Evolutionary conservation across 2,113 vertebrate species (phyloP), one percentile per base, ranked within the genome.

Genomic region (Lanius ludovicianus): DNA sequence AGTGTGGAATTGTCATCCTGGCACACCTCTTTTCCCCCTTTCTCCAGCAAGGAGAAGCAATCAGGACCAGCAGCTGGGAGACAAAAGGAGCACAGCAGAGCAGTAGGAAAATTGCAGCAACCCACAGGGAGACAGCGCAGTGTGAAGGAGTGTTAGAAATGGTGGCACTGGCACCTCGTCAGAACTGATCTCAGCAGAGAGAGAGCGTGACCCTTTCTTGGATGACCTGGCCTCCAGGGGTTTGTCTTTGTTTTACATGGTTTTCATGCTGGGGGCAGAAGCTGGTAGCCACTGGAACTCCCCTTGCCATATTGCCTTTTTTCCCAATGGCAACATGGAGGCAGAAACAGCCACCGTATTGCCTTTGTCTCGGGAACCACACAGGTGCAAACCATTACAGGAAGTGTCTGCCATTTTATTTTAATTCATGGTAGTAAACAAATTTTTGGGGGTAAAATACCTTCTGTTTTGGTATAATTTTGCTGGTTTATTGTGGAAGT

Each of bases 91-190:
- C 30, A 4, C 35, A 50, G 20, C 12, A 30, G 31, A 62, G 21
- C 5, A 31, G 9, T 10, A 60, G 31, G 15, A 42, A 70, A 83
- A 60, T 13, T 30, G 10, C 25, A 35, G 20, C 0, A 1, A 24
- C 12, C 15, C 0, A 0, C 35, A 50, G 46, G 65, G 31, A 59
- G 24, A n/a, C 7, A 9, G 9, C 19, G 4, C 5, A 8, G 31
- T 10, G 31, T 2, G 10, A 42, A 70, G 46, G 20, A 71, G 3
- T 10, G 6, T 31, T 71, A n/a, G 8, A 52, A 52, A 11, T 13
- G 67, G 31, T 10, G 6, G 46, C 25, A 24, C 4, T 82, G 55
- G 15, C 31, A 20, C 25, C 20, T 44, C 46, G 24, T 60, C 55
- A 35, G n/a, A 57, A 2, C 53, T 9, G 28, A 59, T 11, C 52